Evolutionary conservation across 2,113 vertebrate genomes (phyloP).

Genomic region (Micronycteris hirsuta): DNA sequence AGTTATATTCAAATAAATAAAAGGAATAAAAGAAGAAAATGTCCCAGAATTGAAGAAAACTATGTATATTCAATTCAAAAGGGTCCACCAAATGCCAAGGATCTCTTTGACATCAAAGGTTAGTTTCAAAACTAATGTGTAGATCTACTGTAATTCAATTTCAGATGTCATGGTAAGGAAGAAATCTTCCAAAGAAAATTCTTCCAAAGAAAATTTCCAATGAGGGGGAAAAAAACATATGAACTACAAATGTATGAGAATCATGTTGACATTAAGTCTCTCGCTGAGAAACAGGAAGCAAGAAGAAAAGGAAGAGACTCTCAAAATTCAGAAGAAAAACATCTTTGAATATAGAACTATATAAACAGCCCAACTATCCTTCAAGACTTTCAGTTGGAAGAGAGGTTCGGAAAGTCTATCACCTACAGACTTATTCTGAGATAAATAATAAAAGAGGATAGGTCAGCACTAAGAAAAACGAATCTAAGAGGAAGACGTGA

Average conservation of each 20-base stretch:
- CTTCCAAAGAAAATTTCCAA: not conserved
- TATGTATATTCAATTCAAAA: not conserved
- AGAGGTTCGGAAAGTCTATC: not conserved
- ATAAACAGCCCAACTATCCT: not conserved
- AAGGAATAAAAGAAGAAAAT: not conserved
- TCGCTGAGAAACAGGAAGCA: not conserved
- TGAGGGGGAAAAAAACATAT: not conserved
- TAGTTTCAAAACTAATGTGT: not conserved
- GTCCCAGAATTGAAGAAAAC: not conserved
- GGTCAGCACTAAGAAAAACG: not conserved
- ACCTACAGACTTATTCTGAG: not conserved
- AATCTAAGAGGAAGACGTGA: not conserved
- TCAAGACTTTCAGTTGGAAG: not conserved
- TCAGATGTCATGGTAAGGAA: not conserved
- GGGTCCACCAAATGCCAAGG: not conserved
- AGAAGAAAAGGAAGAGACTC: not conserved
- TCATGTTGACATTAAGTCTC: not conserved
- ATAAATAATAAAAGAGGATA: not conserved
- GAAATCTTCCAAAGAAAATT: no score
- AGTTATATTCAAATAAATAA: not conserved
- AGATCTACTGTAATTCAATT: not conserved
- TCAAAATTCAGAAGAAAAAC: not conserved
- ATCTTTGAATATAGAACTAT: not conserved
- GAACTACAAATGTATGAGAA: not conserved
- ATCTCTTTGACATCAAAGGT: not conserved